Conservation (phyloP, 2,888 invertebrate genomes). For the Tholera decimalis region DNA sequence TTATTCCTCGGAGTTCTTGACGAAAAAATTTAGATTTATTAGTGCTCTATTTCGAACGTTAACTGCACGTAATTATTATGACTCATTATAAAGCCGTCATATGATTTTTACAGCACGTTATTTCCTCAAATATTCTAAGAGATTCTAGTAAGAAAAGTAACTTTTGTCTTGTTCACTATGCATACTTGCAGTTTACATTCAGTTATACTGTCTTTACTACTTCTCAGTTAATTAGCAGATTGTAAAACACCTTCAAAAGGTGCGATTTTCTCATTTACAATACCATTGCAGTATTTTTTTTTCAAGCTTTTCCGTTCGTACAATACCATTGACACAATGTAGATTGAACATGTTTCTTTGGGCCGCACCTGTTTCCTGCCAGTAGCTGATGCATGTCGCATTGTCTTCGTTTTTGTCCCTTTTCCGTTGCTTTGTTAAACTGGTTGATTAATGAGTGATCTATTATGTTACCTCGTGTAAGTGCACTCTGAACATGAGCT, state of each 20-base stretch:
- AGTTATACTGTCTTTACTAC: constrained; percentile 1
- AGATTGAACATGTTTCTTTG: constrained; percentile 63
- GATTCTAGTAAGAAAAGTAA: too few species aligned
- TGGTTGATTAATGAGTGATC: constrained; percentile 54
- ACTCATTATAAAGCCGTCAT: constrained; percentile 31
- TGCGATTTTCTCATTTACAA: constrained; percentile 20
- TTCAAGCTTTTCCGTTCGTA: constrained; percentile 38
- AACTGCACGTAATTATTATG: constrained; percentile 49
- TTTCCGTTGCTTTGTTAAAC: constrained; percentile 75
- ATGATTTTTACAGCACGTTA: neutral
- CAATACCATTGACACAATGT: constrained; percentile 54
- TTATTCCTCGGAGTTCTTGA: constrained; percentile 32
- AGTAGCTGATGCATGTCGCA: constrained; percentile 74
- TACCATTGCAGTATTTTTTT: constrained; percentile 48
- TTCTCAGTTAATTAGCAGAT: constrained; percentile 9
- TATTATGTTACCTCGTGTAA: constrained; percentile 51
- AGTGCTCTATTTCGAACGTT: constrained; percentile 55
- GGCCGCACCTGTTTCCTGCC: constrained; percentile 78
- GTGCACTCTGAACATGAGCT: constrained; percentile 57
- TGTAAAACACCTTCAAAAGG: constrained; percentile 13
- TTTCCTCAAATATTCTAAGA: too few species aligned
- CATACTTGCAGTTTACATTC: neutral
- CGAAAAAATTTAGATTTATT: constrained; percentile 56
- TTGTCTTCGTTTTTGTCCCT: constrained; percentile 79
- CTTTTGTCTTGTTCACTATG: neutral